A percentile compares a stretch with the other conserved stretches of the same genome.
These are phyloP conservation scores for Apotomis capreana DNA, from an alignment of 2,888 invertebrate genomes.

Conservation along the genomic window DNA sequence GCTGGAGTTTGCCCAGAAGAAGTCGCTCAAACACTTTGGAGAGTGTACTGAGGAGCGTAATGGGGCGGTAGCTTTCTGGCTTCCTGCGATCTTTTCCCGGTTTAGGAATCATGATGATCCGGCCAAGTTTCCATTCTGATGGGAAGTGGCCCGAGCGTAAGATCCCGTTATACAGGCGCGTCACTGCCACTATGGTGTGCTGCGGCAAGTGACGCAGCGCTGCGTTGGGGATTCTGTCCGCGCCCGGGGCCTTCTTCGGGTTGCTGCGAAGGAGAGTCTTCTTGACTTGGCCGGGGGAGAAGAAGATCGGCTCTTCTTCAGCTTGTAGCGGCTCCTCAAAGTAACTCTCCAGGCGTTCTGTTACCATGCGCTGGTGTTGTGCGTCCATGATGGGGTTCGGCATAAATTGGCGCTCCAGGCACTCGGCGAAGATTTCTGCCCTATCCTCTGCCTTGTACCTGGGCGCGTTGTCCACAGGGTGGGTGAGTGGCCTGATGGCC, in stretches of 20 bases:
- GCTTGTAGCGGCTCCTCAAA: background rate
- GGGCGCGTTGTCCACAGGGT: background rate
- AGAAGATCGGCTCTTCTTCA: background rate
- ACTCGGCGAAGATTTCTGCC: background rate
- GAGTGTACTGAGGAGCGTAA: slow-evolving; percentile 4
- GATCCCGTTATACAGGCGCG: slow-evolving; percentile 1
- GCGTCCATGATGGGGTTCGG: slow-evolving; percentile 15
- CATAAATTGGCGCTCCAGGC: slow-evolving; percentile 29
- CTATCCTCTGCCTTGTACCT: slow-evolving; percentile 33
- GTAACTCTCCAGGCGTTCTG: background rate
- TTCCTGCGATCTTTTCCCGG: background rate
- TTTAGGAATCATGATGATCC: slow-evolving; percentile 20
- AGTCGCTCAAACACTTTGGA: too few relatives aligned
- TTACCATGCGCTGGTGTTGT: slow-evolving; percentile 2
- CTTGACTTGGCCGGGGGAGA: slow-evolving; percentile 14
- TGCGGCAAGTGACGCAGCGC: slow-evolving; percentile 5
- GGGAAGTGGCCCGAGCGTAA: slow-evolving; percentile 30
- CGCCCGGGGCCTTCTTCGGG: slow-evolving; percentile 20
- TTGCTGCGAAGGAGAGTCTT: background rate
- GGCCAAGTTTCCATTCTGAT: slow-evolving; percentile 27
- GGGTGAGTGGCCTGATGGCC: slow-evolving; percentile 4
- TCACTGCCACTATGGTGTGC: slow-evolving; percentile 1
- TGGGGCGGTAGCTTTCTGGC: slow-evolving; percentile 24
- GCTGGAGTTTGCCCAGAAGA: slow-evolving; percentile 3
- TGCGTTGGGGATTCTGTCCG: slow-evolving; percentile 7